A percentile compares a stretch with the other conserved stretches of the same genome.
Evolutionary conservation across 2,113 vertebrate species (phyloP).

Genomic region (Aythya baeri): DNA sequence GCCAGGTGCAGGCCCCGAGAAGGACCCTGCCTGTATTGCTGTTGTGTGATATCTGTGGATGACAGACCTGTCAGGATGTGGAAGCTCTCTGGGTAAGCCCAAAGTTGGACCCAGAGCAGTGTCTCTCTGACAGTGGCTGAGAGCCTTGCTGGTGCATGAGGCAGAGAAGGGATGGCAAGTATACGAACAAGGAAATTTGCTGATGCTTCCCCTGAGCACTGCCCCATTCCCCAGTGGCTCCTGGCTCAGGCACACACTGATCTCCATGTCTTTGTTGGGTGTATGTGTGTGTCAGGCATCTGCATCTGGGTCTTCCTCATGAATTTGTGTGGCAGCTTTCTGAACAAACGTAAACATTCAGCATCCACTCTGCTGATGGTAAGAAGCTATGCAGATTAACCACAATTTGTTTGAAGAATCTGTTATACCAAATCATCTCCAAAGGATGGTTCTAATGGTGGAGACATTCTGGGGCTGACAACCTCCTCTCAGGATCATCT

Average conservation of each 20-base stretch:
- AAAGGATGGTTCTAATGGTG: not conserved
- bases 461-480: not conserved
- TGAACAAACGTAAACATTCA: not conserved
- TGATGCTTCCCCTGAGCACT: not conserved
- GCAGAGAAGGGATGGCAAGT: accelerated
- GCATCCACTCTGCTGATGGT: not conserved
- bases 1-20: not conserved
- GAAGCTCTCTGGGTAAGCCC: not conserved
- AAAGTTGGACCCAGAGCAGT: not conserved
- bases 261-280: accelerated
- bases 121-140: not conserved
- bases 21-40: not conserved
- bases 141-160: not conserved
- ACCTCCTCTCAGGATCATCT: not conserved
- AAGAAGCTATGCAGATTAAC: not conserved
- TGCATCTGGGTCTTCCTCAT: not conserved
- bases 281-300: not conserved
- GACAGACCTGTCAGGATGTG: not conserved
- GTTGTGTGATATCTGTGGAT: not conserved
- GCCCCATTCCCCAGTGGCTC: not conserved
- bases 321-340: not conserved
- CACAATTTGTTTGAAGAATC: not conserved
- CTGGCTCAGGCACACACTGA: not conserved
- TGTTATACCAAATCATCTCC: not conserved
- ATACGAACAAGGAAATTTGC: not conserved